Base-by-base conservation (phyloP, 2,888 invertebrate species). In the Oasisia sp. region DNA sequence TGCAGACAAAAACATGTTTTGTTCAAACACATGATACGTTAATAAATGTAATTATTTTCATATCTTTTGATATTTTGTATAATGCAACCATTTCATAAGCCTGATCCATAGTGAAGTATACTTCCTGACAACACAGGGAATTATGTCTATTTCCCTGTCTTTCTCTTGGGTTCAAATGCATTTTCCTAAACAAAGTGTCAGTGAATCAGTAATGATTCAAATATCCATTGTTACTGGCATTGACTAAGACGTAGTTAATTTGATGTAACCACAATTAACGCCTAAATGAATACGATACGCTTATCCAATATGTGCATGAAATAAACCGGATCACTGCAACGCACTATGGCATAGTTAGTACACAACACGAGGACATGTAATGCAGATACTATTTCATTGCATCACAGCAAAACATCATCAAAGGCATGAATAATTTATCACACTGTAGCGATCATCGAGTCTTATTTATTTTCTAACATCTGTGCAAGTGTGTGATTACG, bases 331-430 rank as follows among this genome's bases (percentile, higher is more conserved):
- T 74, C 74, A 74, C 74, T 7, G 74, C n/a, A n/a, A 74, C 14
- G 19, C 19, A 74, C 74, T 74, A 19, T 27, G 7, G 74, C n/a
- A n/a, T 27, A n/a, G n/a, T 27, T 27, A n/a, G n/a, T 27, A 27
- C 27, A 74, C 74, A 74, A 50, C 9, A 14, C 9, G 50, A 1
- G 27, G 74, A 19, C 7, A 27, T 74, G 27, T 74, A 50, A 74
- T 74, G 74, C 27, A 74, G 74, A 74, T 74, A 74, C 27, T 27
- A n/a, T 74, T 74, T 74, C 74, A 74, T 74, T 74, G 74, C n/a
- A 74, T 74, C 74, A 74, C 74, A 74, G 74, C 74, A 74, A 74
- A 74, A 74, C 74, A 74, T 74, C 74, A 74, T 74, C 74, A 74
- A 74, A 74, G 74, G 27, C 27, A 19, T 74, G 74, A 74, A 74